Conservation (phyloP, 35 echinoderm and acorn worm genomes). For the Lytechinus pictus region DNA sequence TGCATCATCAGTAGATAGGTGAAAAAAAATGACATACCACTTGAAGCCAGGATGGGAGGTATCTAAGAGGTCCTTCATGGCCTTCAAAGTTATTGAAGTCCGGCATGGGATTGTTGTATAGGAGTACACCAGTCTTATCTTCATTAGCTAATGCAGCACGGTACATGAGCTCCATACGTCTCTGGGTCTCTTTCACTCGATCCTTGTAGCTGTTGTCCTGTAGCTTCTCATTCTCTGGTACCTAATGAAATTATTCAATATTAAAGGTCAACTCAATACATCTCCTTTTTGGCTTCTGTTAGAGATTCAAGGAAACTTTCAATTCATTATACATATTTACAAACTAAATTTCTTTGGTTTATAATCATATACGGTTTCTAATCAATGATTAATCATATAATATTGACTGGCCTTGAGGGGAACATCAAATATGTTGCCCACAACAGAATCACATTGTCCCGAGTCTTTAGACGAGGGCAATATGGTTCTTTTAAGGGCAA, state of each 20-base stretch:
- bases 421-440: too few species aligned
- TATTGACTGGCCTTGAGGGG: too few species aligned
- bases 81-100: constrained; percentile 92
- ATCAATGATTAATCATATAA: too few species aligned
- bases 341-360: too few species aligned
- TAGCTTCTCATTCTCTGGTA: constrained; percentile 83
- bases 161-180: constrained; percentile 90
- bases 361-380: too few species aligned
- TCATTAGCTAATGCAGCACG: constrained; percentile 83
- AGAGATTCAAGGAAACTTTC: not conserved
- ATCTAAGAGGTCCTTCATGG: constrained; percentile 76
- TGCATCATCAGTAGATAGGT: too few species aligned
- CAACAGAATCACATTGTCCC: too few species aligned
- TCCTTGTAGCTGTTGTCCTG: constrained; percentile 91
- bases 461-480: too few species aligned
- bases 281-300: not conserved
- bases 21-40: constrained; percentile 50
- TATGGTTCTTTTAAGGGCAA: too few species aligned
- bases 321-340: not conserved
- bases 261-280: not conserved
- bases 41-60: constrained; percentile 85
- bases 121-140: constrained; percentile 86
- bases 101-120: constrained; percentile 94
- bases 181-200: constrained; percentile 78
- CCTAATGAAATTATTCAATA: constrained; percentile 48